Conservation (phyloP, 2,113 vertebrate genomes). For the Psittacus erithacus region DNA sequence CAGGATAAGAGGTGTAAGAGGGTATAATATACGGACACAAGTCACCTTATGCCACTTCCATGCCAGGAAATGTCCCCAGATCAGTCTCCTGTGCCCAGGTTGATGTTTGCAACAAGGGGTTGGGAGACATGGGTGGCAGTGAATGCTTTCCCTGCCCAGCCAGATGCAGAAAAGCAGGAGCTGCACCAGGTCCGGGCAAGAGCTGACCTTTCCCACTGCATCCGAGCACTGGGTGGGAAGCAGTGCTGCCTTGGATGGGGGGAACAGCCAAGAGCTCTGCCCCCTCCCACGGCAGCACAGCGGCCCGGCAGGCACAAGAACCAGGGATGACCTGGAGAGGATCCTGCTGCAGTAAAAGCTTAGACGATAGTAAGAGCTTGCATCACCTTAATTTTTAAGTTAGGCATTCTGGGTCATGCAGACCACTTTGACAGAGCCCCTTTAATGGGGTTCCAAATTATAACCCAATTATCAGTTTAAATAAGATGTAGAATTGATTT, state of each 20-base stretch:
- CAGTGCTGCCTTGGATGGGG: fast-evolving
- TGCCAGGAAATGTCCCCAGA: not conserved
- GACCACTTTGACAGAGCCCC: not conserved
- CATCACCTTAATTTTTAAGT: not conserved
- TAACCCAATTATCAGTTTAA: not conserved
- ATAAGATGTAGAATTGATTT: not conserved
- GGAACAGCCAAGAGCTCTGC: not conserved
- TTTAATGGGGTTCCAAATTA: not conserved
- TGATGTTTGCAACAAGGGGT: fast-evolving
- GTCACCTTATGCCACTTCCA: fast-evolving
- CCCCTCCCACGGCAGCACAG: not conserved
- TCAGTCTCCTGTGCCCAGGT: not conserved
- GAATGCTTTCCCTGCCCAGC: not conserved
- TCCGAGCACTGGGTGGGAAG: not conserved
- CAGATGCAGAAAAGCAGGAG: not conserved
- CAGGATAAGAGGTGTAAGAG: not conserved
- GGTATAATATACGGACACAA: not conserved
- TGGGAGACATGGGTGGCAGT: not conserved
- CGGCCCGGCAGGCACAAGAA: not conserved
- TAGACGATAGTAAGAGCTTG: not conserved
- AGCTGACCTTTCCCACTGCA: not conserved
- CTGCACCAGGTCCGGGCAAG: fast-evolving
- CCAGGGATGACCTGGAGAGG: not conserved
- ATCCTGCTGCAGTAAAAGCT: not conserved
- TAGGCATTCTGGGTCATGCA: not conserved